Evolutionary conservation across 1,140 invertebrate species (phyloP).

Genomic region (Drosophila micromelanica): DNA sequence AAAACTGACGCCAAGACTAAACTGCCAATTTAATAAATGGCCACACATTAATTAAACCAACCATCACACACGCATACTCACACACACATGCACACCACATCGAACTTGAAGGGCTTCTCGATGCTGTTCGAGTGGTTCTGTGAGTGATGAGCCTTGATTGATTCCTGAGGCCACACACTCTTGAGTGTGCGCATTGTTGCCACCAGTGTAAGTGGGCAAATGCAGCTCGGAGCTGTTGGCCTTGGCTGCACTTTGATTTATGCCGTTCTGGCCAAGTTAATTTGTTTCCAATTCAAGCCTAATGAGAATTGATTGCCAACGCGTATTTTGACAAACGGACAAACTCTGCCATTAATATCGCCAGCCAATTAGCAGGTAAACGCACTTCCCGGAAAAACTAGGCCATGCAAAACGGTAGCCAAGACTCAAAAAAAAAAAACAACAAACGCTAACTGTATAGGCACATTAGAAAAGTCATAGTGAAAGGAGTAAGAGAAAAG

Average conservation of each 20-base stretch:
- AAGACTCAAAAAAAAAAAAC: conserved; percentile 5
- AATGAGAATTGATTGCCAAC: conserved; percentile 74
- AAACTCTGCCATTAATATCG: conserved; percentile 44
- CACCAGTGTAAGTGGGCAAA: conserved; percentile 64
- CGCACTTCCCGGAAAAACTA: conserved; percentile 18
- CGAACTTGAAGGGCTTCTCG: conserved; percentile 19
- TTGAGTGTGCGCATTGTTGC: conserved; percentile 70
- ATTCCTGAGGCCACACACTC: conserved; percentile 76
- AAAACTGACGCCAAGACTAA: conserved; percentile 59
- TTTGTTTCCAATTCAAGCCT: conserved; percentile 79
- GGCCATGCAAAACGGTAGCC: conserved; percentile 34
- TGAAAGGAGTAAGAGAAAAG: conserved; percentile 2
- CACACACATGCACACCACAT: conserved; percentile 13
- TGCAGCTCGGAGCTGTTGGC: conserved; percentile 27
- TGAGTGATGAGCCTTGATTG: conserved; percentile 83
- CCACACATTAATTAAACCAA: conserved; percentile 80
- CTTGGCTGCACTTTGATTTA: conserved; percentile 69
- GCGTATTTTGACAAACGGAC: conserved; percentile 62
- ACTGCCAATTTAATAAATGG: conserved; percentile 84
- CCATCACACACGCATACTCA: conserved; percentile 30
- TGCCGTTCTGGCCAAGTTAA: conserved; percentile 47
- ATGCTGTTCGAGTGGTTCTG: conserved; percentile 34
- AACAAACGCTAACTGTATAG: too few relatives aligned
- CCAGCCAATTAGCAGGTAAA: conserved; percentile 65
- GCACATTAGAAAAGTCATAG: conserved; percentile 21